Evolutionary conservation across 2,113 vertebrate species (phyloP), one percentile per base, ranked within the genome.

Genomic region (Cepphus grylle): DNA sequence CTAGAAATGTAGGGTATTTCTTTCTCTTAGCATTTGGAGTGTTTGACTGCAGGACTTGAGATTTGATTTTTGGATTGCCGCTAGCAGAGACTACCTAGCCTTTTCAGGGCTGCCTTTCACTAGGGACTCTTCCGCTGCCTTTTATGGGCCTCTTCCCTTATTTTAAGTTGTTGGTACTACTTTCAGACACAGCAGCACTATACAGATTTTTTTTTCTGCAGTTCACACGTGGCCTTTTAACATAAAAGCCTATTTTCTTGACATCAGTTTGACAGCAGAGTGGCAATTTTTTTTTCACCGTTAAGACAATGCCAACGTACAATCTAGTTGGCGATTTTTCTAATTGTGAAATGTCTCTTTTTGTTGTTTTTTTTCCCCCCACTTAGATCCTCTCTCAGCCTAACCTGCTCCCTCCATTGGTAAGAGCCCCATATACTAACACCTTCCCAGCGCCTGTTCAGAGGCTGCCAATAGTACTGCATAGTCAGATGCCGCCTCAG

Each of bases 331-430:
- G 98, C 97, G 59, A 1, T 96, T 94, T 94, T 96, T 96, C 97
- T 98, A 96, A 96, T 97, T 96, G 97, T 96, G 45, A 97, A 97
- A 96, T 98, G 94, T 97, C 95, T 98, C 96, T 98, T 96, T 94
- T 97, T 98, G 97, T 97, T 98, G 95, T 98, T 98, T 98, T 47
- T 98, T 98, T 40, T 40, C 40, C 95, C 97, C 86, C 92, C 69
- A 91, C 97, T 94, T 98, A 99, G 99, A 99, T 99, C 90, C 97
- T 99, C 97, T 99, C 99, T 95, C 99, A 99, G 97, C 99, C 99
- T 97, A 99, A 99, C 98, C 98, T 99, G 86, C 99, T 99, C 95
- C 99, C 99, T 97, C 99, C 99, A 94, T 98, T 99, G 98, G 98
- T 99, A 89, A 98, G 99, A 97, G 98, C 99, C 95, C 98, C 99